These are phyloP conservation scores for Tapera naevia DNA, from an alignment of 2,797 vertebrate genomes.

Conservation along the genomic window DNA sequence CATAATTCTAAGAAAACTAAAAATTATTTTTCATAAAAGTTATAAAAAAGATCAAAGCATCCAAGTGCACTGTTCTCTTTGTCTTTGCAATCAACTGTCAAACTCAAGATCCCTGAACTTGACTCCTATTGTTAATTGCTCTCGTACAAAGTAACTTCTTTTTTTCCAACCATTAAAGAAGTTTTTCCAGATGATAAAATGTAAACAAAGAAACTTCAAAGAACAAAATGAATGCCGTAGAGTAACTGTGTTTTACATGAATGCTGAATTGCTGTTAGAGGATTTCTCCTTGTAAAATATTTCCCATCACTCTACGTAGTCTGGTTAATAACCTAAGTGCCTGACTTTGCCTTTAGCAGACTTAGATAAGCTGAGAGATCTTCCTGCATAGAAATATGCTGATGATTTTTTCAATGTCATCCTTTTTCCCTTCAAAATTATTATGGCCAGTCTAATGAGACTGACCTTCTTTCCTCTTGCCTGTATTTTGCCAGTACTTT, in stretches of 20 bases:
- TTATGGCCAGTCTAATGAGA: not conserved
- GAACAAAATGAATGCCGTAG: not conserved
- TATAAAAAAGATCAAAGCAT: not conserved
- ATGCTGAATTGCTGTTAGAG: not conserved
- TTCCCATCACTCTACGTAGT: not conserved
- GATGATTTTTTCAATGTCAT: not conserved
- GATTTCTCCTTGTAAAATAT: not conserved
- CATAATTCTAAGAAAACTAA: not conserved
- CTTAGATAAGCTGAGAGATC: conserved; percentile 2
- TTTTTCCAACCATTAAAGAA: not conserved
- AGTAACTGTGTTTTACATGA: not conserved
- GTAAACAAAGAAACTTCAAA: conserved; percentile 56
- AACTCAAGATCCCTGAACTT: not conserved
- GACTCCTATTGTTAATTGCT: not conserved
- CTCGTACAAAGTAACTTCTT: not conserved
- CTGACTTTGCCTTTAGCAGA: conserved; percentile 8
- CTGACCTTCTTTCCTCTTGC: not conserved
- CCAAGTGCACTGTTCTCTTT: not conserved
- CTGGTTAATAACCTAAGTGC: not conserved
- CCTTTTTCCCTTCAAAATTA: not conserved
- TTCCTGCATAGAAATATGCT: not conserved
- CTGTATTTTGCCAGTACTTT: not conserved
- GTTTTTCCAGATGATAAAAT: conserved; percentile 19
- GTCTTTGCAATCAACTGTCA: not conserved
- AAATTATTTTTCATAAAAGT: not conserved